These are phyloP conservation scores for Phoebastria nigripes DNA, from an alignment of 2,797 vertebrate species.

Conservation along the genomic window DNA sequence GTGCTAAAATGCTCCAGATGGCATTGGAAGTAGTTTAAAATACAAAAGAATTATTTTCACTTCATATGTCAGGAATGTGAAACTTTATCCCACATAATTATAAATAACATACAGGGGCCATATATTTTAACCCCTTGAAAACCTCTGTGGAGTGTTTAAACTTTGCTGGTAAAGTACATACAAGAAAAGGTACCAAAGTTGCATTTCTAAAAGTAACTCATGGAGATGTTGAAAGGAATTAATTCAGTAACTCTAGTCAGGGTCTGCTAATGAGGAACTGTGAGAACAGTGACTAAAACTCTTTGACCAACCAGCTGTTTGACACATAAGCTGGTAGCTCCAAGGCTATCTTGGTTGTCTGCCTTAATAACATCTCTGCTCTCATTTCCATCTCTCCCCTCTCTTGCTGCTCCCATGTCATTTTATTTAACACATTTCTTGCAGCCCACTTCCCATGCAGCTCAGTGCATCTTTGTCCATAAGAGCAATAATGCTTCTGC, in stretches of 20 bases:
- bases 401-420: background rate
- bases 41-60: constrained; percentile 3
- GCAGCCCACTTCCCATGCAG: background rate
- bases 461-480: background rate
- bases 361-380: constrained; percentile 32
- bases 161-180: background rate
- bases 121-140: background rate
- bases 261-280: background rate
- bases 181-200: background rate
- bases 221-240: background rate
- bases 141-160: background rate
- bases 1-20: constrained; percentile 40
- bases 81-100: background rate
- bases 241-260: background rate
- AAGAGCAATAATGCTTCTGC: background rate
- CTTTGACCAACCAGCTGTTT: constrained; percentile 2
- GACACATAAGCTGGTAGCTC: constrained; percentile 26
- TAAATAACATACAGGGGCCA: background rate
- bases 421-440: background rate
- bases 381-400: constrained; percentile 11
- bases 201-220: background rate
- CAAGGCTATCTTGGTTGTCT: constrained; percentile 3
- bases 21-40: constrained; percentile 8
- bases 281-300: constrained; percentile 12
- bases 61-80: background rate